Percentiles rank a stretch among this genome's conserved stretches.
Evolutionary conservation across 2,113 vertebrate genomes (phyloP).

Genomic region (Empidonax traillii): DNA sequence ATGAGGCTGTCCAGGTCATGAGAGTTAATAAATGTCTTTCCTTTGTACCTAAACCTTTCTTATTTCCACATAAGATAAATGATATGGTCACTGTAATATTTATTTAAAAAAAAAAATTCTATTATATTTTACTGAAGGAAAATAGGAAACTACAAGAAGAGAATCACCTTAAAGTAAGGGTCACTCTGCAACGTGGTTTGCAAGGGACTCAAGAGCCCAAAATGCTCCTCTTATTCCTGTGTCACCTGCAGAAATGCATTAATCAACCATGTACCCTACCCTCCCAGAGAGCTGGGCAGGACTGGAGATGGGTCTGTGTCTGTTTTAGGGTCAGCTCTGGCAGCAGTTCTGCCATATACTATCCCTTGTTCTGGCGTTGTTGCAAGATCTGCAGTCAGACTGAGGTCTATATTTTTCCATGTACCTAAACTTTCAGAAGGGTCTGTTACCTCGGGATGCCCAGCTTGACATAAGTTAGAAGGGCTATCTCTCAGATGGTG

Average conservation of each 20-base stretch:
- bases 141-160: neutral
- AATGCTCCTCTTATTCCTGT: neutral
- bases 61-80: neutral
- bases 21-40: neutral
- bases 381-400: neutral
- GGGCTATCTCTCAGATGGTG: neutral
- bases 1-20: neutral
- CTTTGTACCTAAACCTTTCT: neutral
- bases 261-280: fast-evolving
- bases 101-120: neutral
- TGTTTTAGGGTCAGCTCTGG: neutral
- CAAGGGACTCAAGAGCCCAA: neutral
- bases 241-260: neutral
- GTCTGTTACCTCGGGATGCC: neutral
- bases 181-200: fast-evolving
- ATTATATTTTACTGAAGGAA: neutral
- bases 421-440: neutral
- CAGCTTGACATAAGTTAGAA: neutral
- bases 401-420: neutral
- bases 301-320: neutral
- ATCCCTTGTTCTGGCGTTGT: neutral
- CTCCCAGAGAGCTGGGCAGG: neutral
- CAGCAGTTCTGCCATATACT: fast-evolving
- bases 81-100: neutral
- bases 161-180: neutral